These are phyloP conservation scores for Bothrops jararaca DNA, from an alignment of 2,113 vertebrate genomes.

Conservation along the genomic window DNA sequence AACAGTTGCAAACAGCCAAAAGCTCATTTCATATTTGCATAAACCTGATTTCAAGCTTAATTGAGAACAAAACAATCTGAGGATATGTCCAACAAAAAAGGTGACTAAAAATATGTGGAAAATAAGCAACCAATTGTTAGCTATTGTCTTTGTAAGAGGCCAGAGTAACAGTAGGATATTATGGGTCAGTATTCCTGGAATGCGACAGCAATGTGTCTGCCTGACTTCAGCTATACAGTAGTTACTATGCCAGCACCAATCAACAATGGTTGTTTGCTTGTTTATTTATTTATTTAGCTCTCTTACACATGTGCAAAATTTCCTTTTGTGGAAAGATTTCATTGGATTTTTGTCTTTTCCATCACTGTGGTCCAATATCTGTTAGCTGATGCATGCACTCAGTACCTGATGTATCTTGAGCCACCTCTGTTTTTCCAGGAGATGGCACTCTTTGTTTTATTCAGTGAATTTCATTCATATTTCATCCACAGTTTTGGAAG, in stretches of 20 bases:
- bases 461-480: neutral
- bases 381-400: neutral
- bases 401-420: neutral
- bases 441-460: conserved; percentile 33
- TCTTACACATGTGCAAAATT: neutral
- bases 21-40: neutral
- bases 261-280: too few relatives aligned
- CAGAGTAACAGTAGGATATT: neutral
- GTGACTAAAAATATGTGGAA: neutral
- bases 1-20: neutral
- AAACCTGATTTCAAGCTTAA: neutral
- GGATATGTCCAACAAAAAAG: neutral
- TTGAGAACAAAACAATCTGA: neutral
- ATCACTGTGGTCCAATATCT: too few relatives aligned
- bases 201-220: neutral
- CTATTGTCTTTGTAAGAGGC: neutral
- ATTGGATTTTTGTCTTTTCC: neutral
- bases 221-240: neutral
- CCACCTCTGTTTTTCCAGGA: neutral
- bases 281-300: neutral
- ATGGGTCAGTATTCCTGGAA: neutral
- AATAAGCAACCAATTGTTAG: neutral
- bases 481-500: neutral
- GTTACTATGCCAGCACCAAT: neutral
- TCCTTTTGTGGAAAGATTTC: neutral